phyloP scores from a whole-genome alignment of 64 coral and sea anemone genomes.

The Stylophora pistillata region DNA sequence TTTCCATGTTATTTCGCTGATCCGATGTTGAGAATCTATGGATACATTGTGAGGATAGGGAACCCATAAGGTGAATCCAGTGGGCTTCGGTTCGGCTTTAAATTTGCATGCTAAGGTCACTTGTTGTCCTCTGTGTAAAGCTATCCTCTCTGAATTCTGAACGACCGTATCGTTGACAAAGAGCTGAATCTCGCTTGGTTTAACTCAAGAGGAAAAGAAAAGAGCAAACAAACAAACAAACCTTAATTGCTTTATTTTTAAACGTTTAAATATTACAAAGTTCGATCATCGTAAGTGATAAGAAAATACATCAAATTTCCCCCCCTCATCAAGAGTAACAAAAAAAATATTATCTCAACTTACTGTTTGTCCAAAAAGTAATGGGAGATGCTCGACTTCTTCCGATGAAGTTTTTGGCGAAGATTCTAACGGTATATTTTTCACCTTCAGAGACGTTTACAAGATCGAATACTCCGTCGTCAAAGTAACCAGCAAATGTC shows the following conservation, averaged over 20 bases:
- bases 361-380: constrained; percentile 12
- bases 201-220: not conserved
- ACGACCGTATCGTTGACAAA: not conserved
- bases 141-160: not conserved
- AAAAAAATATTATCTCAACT: not conserved
- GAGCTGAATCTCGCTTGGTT: not conserved
- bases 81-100: not conserved
- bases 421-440: not conserved
- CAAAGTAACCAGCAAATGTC: constrained; percentile 14
- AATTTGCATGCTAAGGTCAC: not conserved
- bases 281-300: too few relatives aligned
- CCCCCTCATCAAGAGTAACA: not conserved
- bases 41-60: not conserved
- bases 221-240: not conserved
- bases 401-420: not conserved
- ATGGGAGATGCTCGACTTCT: not conserved
- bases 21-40: not conserved
- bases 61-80: not conserved
- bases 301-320: not conserved
- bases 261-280: too few relatives aligned
- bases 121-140: not conserved
- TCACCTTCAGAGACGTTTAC: not conserved
- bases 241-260: not conserved
- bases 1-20: constrained; percentile 10
- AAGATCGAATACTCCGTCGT: not conserved